These are phyloP conservation scores for Monodelphis domestica DNA, from an alignment of 2,797 vertebrate species.

Conservation along the genomic window DNA sequence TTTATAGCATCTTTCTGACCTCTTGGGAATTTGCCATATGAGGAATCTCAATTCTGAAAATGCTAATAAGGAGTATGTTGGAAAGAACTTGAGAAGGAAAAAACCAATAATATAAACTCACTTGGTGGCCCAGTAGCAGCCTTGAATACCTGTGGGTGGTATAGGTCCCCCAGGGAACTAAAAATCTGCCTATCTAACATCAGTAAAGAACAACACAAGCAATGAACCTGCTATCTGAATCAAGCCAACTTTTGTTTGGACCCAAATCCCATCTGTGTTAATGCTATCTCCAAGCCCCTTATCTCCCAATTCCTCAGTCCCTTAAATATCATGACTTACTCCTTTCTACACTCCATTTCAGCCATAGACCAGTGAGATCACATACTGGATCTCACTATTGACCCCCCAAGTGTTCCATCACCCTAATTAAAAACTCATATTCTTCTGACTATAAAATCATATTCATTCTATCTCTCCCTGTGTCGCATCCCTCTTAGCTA, in stretches of 20 bases:
- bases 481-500: neutral
- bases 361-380: neutral
- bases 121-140: neutral
- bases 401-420: neutral
- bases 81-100: neutral
- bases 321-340: neutral
- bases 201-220: neutral
- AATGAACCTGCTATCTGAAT: neutral
- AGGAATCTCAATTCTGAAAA: slow-evolving; percentile 19
- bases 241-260: neutral
- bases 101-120: slow-evolving; percentile 8
- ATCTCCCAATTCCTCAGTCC: neutral
- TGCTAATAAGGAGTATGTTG: slow-evolving; percentile 12
- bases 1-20: slow-evolving; percentile 13
- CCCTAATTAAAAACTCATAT: neutral
- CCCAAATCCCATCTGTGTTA: neutral
- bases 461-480: neutral
- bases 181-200: neutral
- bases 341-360: neutral
- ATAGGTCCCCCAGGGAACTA: neutral
- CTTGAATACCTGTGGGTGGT: neutral
- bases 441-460: neutral
- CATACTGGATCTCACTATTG: neutral
- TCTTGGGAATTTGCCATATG: slow-evolving; percentile 38
- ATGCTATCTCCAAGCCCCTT: neutral